Evolutionary conservation across 2,797 vertebrate species (phyloP).

Genomic region (Falco naumanni): DNA sequence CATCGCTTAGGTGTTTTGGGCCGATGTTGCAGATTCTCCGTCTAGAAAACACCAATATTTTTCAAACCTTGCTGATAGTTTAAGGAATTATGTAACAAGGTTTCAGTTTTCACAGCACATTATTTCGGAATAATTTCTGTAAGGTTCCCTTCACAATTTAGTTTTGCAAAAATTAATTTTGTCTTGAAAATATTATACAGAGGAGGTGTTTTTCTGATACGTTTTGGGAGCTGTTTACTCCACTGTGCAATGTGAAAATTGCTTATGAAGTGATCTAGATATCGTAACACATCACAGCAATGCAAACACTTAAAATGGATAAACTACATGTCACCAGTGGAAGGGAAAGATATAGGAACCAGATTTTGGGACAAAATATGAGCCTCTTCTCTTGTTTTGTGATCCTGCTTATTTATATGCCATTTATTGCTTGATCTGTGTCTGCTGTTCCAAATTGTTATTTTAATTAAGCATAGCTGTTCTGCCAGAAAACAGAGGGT

Average conservation of each 20-base stretch:
- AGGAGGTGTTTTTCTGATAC: not conserved
- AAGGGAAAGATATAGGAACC: not conserved
- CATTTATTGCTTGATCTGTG: not conserved
- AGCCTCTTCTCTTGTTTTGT: not conserved
- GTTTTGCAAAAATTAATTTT: conserved; percentile 3
- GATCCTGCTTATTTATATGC: not conserved
- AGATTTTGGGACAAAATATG: not conserved
- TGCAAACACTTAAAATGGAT: not conserved
- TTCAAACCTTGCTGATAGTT: not conserved
- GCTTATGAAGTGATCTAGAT: not conserved
- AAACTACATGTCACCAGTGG: not conserved
- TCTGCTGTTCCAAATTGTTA: not conserved
- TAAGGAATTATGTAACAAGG: not conserved
- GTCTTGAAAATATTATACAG: not conserved
- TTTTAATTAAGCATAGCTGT: not conserved
- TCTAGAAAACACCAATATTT: not conserved
- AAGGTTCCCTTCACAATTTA: not conserved
- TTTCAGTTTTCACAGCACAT: not conserved
- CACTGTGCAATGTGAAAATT: not conserved
- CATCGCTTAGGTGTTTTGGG: not conserved
- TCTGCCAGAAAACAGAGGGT: not conserved
- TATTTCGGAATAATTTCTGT: not conserved
- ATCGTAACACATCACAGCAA: not conserved
- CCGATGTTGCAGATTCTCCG: not conserved
- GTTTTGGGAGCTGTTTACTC: not conserved